Base-by-base conservation (phyloP, 64 coral and sea anemone genomes). In the Hydrozoanthus tunicans region DNA sequence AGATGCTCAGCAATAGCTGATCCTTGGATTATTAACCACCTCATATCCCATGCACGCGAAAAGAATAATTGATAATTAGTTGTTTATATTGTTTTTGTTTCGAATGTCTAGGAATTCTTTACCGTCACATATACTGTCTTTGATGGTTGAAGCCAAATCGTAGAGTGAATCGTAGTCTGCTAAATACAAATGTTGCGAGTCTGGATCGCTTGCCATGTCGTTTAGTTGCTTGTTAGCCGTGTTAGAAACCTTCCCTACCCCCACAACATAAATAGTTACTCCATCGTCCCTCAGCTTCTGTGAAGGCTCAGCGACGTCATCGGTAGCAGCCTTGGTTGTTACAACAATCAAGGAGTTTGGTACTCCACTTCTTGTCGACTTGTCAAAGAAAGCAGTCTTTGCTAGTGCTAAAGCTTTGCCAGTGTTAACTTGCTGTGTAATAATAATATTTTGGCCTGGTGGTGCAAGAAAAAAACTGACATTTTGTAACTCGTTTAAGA, bases 161-260 rank as follows among this genome's bases (percentile, higher is more conserved):
- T 56, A 15, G 56, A 88, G 84, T 9, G 84, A 74, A 17, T 88
- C 56, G 13, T 74, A 88, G 24, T 88, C 84, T 88, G 8, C 84
- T 11, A 74, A 15, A 57, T 88, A 74, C 10, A 88, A 58, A 51
- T 88, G 84, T 56, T 88, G 84, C 3, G 84, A 71, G 32, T 88
- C 84, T 59, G 84, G 84, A 73, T 88, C 84, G n/a, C 84, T 88
- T 88, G 84, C 84, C 24, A 88, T 88, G 54, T 88, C 68, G 32
- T 69, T 88, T 11, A 88, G 68, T 61, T 88, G 84, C 0, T 43
- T 43, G 32, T 2, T 43, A 74, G 55, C 25, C 26, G 70, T 32
- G 61, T 88, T 56, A 43, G 12, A 57, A 56, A 73, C 8, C 55
- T 75, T 73, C 14, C 84, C 84, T 60, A 88, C 24, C 9, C 68